phyloP scores from a whole-genome alignment of 1,140 invertebrate species.

The Chrysomallon squamiferum region DNA sequence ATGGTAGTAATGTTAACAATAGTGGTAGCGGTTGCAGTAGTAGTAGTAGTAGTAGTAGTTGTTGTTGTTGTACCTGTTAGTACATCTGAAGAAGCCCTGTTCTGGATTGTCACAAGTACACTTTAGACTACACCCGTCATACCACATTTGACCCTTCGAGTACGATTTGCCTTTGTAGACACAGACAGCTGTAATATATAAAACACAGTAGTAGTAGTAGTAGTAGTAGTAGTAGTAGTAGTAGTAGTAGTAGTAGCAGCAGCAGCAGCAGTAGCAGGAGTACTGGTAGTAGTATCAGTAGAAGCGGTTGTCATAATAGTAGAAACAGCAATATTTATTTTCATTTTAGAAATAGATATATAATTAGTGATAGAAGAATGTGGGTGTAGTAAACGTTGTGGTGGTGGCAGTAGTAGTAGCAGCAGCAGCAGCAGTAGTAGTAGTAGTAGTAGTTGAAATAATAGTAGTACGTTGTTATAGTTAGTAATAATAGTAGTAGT shows the following conservation, averaged over 20 bases:
- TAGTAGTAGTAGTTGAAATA: no score
- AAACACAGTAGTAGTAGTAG: not conserved
- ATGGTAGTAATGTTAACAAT: no score
- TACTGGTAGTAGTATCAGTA: not conserved
- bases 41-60: no score
- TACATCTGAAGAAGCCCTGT: slow-evolving; percentile 42
- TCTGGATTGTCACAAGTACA: slow-evolving; percentile 40
- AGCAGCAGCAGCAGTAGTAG: no score
- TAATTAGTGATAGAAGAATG: not conserved
- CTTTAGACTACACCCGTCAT: slow-evolving; percentile 41
- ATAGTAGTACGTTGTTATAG: no score
- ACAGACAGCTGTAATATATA: slow-evolving; percentile 20
- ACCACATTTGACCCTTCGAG: slow-evolving; percentile 34
- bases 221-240: not conserved
- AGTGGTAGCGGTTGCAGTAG: no score
- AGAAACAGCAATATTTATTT: not conserved
- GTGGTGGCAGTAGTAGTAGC: no score
- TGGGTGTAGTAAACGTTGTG: not conserved
- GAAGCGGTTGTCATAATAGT: not conserved
- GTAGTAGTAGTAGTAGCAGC: not conserved
- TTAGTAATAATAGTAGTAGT: no score
- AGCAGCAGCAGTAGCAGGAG: not conserved
- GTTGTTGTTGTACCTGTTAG: slow-evolving; percentile 36
- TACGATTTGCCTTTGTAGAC: slow-evolving; percentile 41
- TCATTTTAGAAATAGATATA: not conserved